These are phyloP conservation scores for Adelges cooleyi DNA, from an alignment of 1,140 invertebrate species.

Conservation along the genomic window DNA sequence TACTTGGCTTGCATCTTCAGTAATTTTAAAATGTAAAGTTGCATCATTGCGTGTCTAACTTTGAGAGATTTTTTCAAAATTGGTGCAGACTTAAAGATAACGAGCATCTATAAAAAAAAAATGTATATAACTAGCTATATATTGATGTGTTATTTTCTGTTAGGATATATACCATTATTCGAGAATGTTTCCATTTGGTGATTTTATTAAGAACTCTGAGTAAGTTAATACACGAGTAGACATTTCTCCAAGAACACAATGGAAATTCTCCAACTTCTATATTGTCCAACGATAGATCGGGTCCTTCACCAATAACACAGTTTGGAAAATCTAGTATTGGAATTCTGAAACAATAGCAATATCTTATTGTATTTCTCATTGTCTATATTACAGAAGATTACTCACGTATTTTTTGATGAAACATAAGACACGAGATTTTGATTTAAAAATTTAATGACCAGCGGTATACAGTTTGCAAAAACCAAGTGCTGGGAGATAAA, in stretches of 20 bases:
- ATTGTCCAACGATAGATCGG: constrained; percentile 85
- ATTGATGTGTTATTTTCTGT: constrained; percentile 39
- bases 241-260: constrained; percentile 91
- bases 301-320: constrained; percentile 91
- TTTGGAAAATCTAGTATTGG: constrained; percentile 89
- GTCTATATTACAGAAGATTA: constrained; percentile 40
- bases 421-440: constrained; percentile 96
- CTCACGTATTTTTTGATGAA: constrained; percentile 73
- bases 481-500: constrained; percentile 98
- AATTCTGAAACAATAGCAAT: constrained; percentile 42
- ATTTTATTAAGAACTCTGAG: constrained; percentile 95
- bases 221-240: constrained; percentile 97
- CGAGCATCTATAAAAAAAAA: constrained; percentile 62
- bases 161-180: constrained; percentile 69
- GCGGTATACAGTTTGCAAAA: constrained; percentile 97
- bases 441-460: constrained; percentile 98
- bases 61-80: constrained; percentile 94
- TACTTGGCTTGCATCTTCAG: constrained; percentile 99
- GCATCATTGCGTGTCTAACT: constrained; percentile 93
- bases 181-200: constrained; percentile 98
- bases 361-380: neutral
- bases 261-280: constrained; percentile 80
- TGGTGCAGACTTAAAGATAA: constrained; percentile 98
- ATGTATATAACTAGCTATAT: neutral
- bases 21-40: constrained; percentile 94